phyloP scores from a whole-genome alignment of 2,797 vertebrate genomes.

The Aldrovandia affinis region DNA sequence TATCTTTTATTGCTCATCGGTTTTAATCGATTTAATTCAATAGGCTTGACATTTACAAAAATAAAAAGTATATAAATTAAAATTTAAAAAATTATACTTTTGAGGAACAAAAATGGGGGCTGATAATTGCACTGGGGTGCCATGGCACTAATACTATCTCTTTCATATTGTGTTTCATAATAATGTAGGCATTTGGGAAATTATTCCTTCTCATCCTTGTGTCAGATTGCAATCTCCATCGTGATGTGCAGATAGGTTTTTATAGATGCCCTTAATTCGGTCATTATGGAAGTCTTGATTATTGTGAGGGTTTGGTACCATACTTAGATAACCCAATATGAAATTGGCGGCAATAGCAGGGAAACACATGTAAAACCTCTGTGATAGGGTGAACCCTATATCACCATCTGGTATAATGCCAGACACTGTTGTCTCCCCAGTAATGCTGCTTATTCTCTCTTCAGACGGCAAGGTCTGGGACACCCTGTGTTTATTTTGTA shows the following conservation, averaged over 20 bases:
- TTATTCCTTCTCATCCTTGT: background rate
- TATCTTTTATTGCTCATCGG: background rate
- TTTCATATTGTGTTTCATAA: background rate
- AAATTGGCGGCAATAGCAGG: too few relatives aligned
- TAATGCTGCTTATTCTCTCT: too few relatives aligned
- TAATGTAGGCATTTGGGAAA: background rate
- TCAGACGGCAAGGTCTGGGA: too few relatives aligned
- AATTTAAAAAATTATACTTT: background rate
- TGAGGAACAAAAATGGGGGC: background rate
- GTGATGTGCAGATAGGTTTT: background rate
- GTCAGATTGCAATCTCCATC: background rate
- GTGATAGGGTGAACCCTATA: too few relatives aligned
- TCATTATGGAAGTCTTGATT: background rate
- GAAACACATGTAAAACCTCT: too few relatives aligned
- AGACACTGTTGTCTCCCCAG: too few relatives aligned
- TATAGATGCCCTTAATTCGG: background rate
- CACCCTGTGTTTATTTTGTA: too few relatives aligned
- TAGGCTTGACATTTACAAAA: too few relatives aligned
- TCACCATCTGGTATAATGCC: too few relatives aligned
- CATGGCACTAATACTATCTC: background rate
- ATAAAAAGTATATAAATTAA: too few relatives aligned
- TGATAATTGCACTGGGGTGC: background rate
- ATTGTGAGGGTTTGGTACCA: background rate
- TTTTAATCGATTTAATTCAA: too few relatives aligned
- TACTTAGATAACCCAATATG: too few relatives aligned